Conservation (phyloP, 1,140 invertebrate species). For the Trachymyrmex cornetzi region DNA sequence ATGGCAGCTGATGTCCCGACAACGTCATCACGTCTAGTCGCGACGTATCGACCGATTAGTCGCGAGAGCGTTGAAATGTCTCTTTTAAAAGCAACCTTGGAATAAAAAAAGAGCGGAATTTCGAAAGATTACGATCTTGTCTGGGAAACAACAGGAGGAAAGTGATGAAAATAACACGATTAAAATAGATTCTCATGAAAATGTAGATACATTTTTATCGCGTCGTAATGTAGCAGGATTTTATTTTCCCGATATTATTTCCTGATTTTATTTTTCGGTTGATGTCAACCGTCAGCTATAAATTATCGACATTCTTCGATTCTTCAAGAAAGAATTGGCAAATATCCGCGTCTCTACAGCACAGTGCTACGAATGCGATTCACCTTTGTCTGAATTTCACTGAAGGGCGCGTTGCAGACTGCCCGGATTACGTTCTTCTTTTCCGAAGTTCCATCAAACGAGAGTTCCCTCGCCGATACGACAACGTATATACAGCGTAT, state of each 20-base stretch:
- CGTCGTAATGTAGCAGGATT: neutral
- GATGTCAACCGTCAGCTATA: slow-evolving; percentile 37
- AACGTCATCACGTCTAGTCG: slow-evolving; percentile 52
- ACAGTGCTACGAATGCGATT: slow-evolving; percentile 9
- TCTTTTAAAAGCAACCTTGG: neutral
- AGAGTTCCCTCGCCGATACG: slow-evolving; percentile 35
- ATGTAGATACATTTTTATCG: neutral
- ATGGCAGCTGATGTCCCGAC: slow-evolving; percentile 73
- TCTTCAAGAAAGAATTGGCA: slow-evolving; percentile 20
- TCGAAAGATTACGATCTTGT: neutral
- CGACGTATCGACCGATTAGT: slow-evolving; percentile 48
- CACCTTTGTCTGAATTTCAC: slow-evolving; percentile 58
- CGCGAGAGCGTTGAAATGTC: slow-evolving; percentile 35
- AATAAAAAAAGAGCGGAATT: neutral
- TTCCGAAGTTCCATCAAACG: slow-evolving; percentile 49
- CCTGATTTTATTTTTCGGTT: neutral
- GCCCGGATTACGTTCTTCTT: slow-evolving; percentile 55
- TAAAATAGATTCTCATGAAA: neutral
- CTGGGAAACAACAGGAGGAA: neutral
- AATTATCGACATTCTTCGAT: slow-evolving; percentile 23
- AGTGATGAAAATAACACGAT: neutral
- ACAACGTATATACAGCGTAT: slow-evolving; percentile 50
- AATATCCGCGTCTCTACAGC: slow-evolving; percentile 27
- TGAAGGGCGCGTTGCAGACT: slow-evolving; percentile 41
- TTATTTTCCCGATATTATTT: neutral